A percentile compares a stretch with the other conserved stretches of the same genome.
These are phyloP conservation scores for Erebia palarica DNA, from an alignment of 2,888 invertebrate species.

Conservation along the genomic window DNA sequence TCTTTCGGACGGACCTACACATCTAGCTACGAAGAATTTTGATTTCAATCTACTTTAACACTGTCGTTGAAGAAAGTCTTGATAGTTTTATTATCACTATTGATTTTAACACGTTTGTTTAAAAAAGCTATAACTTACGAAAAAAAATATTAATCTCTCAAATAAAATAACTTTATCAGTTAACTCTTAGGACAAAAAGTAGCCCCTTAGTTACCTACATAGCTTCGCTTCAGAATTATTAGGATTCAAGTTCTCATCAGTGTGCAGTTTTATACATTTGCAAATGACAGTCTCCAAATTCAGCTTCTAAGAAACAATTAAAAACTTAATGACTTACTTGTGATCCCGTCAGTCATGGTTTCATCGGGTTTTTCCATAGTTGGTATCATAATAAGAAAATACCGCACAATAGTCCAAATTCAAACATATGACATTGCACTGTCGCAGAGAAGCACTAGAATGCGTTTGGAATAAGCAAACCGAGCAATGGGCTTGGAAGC, in stretches of 20 bases:
- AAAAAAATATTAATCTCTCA: not conserved
- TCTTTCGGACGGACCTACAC: slow-evolving; percentile 65
- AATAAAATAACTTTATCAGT: not conserved
- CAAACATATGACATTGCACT: slow-evolving; percentile 68
- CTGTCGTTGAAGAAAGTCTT: slow-evolving; percentile 1
- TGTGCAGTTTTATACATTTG: not conserved
- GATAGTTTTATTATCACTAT: not conserved
- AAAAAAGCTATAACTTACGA: not conserved
- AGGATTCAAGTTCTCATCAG: not conserved
- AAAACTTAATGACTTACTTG: slow-evolving; percentile 49
- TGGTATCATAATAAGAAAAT: slow-evolving; percentile 27
- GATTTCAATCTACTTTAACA: slow-evolving; percentile 14
- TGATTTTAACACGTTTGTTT: not conserved
- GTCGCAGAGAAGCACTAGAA: slow-evolving; percentile 62
- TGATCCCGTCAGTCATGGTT: slow-evolving; percentile 51
- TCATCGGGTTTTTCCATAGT: slow-evolving; percentile 48
- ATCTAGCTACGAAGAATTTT: slow-evolving; percentile 38
- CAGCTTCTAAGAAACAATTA: slow-evolving; percentile 19
- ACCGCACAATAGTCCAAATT: slow-evolving; percentile 43
- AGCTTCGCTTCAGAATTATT: not conserved
- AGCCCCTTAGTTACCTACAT: not conserved
- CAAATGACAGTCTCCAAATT: not conserved
- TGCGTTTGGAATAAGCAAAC: slow-evolving; percentile 61
- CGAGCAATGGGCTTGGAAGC: slow-evolving; percentile 38
- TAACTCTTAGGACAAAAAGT: too few species aligned